Evolutionary conservation across 2,113 vertebrate species (phyloP).

Genomic region (Lophius piscatorius): DNA sequence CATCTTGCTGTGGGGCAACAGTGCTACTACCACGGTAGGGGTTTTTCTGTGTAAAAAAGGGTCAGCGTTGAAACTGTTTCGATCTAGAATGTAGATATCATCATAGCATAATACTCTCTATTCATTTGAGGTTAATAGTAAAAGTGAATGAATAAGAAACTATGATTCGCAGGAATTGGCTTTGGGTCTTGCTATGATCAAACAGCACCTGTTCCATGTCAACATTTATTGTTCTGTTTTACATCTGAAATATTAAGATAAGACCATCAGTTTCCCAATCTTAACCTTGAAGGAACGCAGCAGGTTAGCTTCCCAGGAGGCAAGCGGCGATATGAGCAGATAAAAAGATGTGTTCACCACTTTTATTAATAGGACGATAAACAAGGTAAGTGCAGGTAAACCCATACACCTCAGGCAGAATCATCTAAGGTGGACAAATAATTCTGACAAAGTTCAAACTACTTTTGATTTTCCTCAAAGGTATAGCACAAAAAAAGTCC

Average conservation of each 20-base stretch:
- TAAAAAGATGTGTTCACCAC: slow-evolving; percentile 11
- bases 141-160: not conserved
- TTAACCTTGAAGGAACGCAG: slow-evolving; percentile 16
- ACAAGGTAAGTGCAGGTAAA: slow-evolving; percentile 16
- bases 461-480: not conserved
- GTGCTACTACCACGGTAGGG: too few relatives aligned
- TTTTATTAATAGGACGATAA: slow-evolving; percentile 39
- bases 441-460: slow-evolving; percentile 31
- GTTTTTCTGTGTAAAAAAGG: too few relatives aligned
- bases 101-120: too few relatives aligned
- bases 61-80: too few relatives aligned
- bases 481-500: slow-evolving; percentile 8
- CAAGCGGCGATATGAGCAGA: slow-evolving; percentile 28
- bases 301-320: slow-evolving; percentile 17
- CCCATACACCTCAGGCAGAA: slow-evolving; percentile 9
- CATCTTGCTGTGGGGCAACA: too few relatives aligned
- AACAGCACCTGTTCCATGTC: not conserved
- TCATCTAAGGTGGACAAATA: slow-evolving; percentile 5
- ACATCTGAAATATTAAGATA: slow-evolving; percentile 24
- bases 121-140: too few relatives aligned
- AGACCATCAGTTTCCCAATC: not conserved
- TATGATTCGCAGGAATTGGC: too few relatives aligned
- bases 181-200: too few relatives aligned
- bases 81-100: too few relatives aligned
- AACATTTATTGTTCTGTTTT: slow-evolving; percentile 3